Evolutionary conservation across 2,113 vertebrate genomes (phyloP).

Genomic region (Elachura formosa): DNA sequence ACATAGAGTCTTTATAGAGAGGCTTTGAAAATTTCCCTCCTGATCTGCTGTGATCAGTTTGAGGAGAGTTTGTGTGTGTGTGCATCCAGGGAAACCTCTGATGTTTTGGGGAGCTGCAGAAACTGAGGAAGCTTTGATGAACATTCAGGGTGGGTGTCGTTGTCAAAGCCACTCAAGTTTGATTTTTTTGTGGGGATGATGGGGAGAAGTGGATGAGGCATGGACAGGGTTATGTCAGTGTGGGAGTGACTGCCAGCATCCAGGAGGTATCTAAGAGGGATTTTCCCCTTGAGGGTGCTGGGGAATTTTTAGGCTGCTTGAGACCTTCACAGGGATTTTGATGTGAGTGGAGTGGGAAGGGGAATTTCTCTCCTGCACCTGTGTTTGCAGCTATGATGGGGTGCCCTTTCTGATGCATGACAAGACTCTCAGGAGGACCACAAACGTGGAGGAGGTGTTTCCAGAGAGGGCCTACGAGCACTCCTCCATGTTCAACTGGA

Average conservation of each 20-base stretch:
- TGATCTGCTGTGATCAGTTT: background rate
- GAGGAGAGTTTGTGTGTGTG: background rate
- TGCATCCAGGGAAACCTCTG: background rate
- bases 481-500: constrained; percentile 91
- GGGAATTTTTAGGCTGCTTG: fast-evolving
- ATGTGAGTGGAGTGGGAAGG: background rate
- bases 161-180: fast-evolving
- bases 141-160: background rate
- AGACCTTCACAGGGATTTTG: background rate
- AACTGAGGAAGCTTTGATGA: background rate
- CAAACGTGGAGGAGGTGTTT: constrained; percentile 80
- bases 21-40: background rate
- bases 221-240: background rate
- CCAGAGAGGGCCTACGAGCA: constrained; percentile 77
- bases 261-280: background rate
- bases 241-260: background rate
- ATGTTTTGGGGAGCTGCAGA: background rate
- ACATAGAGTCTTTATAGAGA: fast-evolving
- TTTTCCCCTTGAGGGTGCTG: background rate
- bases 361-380: background rate
- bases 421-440: constrained; percentile 84
- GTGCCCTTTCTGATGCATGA: constrained; percentile 94
- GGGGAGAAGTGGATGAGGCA: background rate
- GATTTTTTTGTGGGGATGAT: background rate
- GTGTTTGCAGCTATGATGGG: constrained; percentile 81